Evolutionary conservation across 2,888 invertebrate genomes (phyloP).

Genomic region (Ferdinandea cuprea): DNA sequence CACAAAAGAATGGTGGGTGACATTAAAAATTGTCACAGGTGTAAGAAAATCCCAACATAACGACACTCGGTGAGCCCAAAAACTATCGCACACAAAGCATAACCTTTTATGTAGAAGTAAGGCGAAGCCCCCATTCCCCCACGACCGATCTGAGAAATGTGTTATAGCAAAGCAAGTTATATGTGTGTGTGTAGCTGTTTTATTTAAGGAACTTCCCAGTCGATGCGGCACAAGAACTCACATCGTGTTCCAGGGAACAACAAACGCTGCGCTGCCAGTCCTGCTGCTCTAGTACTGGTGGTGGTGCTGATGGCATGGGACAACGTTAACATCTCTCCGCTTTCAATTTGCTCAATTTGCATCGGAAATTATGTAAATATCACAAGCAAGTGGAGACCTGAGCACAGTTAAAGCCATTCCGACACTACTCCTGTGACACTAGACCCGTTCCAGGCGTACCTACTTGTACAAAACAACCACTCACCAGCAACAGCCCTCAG

Average conservation of each 20-base stretch:
- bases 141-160: conserved; percentile 27
- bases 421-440: conserved; percentile 64
- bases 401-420: conserved; percentile 72
- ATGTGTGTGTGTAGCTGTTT: conserved; percentile 31
- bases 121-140: not conserved
- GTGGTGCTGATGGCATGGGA: conserved; percentile 49
- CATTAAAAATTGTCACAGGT: conserved; percentile 72
- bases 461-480: conserved; percentile 6
- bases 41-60: conserved; percentile 69
- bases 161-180: conserved; percentile 60
- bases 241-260: conserved; percentile 41
- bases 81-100: conserved; percentile 60
- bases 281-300: too few relatives aligned
- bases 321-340: conserved; percentile 73
- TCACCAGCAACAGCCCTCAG: conserved; percentile 56
- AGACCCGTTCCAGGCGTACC: conserved; percentile 33
- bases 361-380: conserved; percentile 75
- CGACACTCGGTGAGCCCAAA: conserved; percentile 64
- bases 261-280: conserved; percentile 14
- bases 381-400: conserved; percentile 70
- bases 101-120: conserved; percentile 44
- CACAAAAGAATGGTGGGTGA: conserved; percentile 33
- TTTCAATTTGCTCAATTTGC: conserved; percentile 75
- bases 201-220: conserved; percentile 50
- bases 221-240: conserved; percentile 13